Evolutionary conservation across 1,140 invertebrate genomes (phyloP).

Genomic region (Drosophila tsacasi): DNA sequence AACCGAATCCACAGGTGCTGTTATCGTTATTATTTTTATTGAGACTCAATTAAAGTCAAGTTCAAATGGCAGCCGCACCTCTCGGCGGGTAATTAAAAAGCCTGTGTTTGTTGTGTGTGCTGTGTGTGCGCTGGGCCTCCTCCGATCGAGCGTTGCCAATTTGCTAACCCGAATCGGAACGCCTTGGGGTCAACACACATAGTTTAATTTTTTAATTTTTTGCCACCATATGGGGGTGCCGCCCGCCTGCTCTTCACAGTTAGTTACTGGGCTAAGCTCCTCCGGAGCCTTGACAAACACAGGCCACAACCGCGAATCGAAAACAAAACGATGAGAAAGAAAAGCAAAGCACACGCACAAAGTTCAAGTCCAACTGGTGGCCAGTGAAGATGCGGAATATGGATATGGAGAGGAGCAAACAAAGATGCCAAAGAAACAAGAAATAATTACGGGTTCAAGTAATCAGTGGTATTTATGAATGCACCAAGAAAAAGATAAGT

Average conservation of each 20-base stretch:
- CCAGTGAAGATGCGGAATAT: conserved; percentile 29
- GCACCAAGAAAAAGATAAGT: background rate
- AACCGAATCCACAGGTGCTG: conserved; percentile 36
- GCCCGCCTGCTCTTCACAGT: conserved; percentile 23
- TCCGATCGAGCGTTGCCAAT: conserved; percentile 72
- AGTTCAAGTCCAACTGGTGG: conserved; percentile 70
- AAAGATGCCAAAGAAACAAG: conserved; percentile 24
- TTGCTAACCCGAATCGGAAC: conserved; percentile 30
- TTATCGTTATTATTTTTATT: conserved; percentile 64
- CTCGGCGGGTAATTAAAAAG: conserved; percentile 68
- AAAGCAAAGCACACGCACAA: conserved; percentile 50
- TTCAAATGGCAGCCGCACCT: conserved; percentile 74
- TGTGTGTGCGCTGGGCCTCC: conserved; percentile 23
- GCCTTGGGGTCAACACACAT: conserved; percentile 50
- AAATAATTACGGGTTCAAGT: conserved; percentile 20
- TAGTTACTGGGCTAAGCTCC: conserved; percentile 25
- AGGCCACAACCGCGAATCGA: conserved; percentile 17
- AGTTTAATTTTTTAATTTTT: conserved; percentile 7
- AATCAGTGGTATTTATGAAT: conserved; percentile 11
- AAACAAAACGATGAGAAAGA: conserved; percentile 43
- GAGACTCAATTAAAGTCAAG: conserved; percentile 81
- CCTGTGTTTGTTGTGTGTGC: background rate
- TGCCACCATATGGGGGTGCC: conserved; percentile 41
- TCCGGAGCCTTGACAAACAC: conserved; percentile 53
- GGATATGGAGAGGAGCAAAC: conserved; percentile 16